phyloP scores from a whole-genome alignment of 2,113 vertebrate species.

The Carettochelys insculpta region DNA sequence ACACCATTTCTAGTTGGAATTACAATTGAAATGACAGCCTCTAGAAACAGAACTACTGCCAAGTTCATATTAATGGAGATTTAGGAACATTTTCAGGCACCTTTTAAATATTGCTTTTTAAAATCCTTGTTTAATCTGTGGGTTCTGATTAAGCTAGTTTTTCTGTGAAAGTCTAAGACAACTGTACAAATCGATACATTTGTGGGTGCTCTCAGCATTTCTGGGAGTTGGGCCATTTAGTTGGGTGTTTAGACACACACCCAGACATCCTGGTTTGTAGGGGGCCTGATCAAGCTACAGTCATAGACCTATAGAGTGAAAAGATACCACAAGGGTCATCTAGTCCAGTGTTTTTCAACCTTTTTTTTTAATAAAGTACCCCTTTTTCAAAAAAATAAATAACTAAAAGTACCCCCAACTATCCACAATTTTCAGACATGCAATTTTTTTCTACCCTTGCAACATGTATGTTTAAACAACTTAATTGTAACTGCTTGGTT shows the following conservation, averaged over 20 bases:
- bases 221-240: not conserved
- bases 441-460: no score
- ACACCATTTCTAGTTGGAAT: conserved; percentile 26
- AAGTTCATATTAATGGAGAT: not conserved
- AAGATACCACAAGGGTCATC: no score
- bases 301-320: no score
- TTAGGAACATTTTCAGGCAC: not conserved
- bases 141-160: not conserved
- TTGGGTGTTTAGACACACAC: not conserved
- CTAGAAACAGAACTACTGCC: not conserved
- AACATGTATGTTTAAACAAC: no score
- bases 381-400: no score
- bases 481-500: no score
- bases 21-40: conserved; percentile 48
- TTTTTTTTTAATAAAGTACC: no score
- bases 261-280: not conserved
- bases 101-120: conserved; percentile 39
- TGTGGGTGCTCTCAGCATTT: not conserved
- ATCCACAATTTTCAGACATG: no score
- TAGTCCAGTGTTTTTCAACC: no score
- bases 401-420: no score
- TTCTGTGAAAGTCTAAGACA: not conserved
- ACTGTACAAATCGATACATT: not conserved
- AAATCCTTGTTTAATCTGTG: not conserved
- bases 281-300: accelerated